Base-by-base conservation (phyloP, 2,113 vertebrate species). In the Entelurus aequoreus region DNA sequence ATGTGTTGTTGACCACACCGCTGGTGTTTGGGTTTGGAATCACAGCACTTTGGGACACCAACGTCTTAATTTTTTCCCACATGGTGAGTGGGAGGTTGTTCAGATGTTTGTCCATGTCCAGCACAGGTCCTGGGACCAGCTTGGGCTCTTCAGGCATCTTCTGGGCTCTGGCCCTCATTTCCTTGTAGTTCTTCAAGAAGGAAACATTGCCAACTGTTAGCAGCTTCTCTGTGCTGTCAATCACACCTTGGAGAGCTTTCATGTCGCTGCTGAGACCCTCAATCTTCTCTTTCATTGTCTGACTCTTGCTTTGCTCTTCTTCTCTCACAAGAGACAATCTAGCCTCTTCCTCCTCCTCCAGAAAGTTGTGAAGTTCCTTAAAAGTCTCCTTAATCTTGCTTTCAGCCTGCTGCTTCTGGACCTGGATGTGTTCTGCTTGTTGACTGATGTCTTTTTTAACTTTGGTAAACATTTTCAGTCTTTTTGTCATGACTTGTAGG, bases 51-150 rank as follows among this genome's bases (percentile, higher is more conserved):
- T n/a, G 46, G 0, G 50, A 52, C 2, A 68, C 50, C 11, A 61
- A 2, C 15, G 37, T 8, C 19, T 60, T 67, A 40, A 68, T 61
- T 35, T 47, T 38, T 44, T 11, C 16, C 58, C 65, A 68, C 6
- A 54, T 46, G 57, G 35, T 47, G 58, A 60, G 61, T 10, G 28
- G 8, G 40, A 68, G 42, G 42, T 68, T 68, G 8, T 42, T 50
- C 12, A 54, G 49, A 42, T 67, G 57, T 60, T 60, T 60, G 28
- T 38, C 65, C 28, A 52, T 48, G 8, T 67, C 42, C 12, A 67
- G 7, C 21, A 60, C 6, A 14, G 49, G 14, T 21, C 44, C 51
- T 4, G 57, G 28, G 5, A 9, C 15, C 15, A 61, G 28, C 16
- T 48, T 44, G 35, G 65, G 40, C 21, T 48, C 15, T 28, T 48